phyloP scores from a whole-genome alignment of 2,888 invertebrate genomes.

The Morpho helenor region DNA sequence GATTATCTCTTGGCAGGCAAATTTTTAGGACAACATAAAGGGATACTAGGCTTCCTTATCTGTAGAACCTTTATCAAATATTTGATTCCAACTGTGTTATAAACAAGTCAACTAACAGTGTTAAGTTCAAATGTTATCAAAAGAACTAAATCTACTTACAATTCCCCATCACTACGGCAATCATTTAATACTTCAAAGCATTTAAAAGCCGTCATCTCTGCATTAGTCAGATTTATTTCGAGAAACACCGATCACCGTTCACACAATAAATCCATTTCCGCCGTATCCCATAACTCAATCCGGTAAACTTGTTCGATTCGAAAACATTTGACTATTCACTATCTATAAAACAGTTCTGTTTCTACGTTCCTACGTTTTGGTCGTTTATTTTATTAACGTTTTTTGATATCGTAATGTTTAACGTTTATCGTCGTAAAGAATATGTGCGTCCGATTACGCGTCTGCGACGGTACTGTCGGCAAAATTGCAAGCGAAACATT shows the following conservation, averaged over 20 bases:
- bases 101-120: too few relatives aligned
- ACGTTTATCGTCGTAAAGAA: constrained; percentile 20
- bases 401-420: constrained; percentile 1
- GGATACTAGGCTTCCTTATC: too few relatives aligned
- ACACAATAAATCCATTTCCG: constrained; percentile 28
- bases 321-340: too few relatives aligned
- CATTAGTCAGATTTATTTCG: constrained; percentile 53
- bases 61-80: too few relatives aligned
- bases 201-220: constrained; percentile 55
- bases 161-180: constrained; percentile 67
- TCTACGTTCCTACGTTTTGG: too few relatives aligned
- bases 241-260: constrained; percentile 29
- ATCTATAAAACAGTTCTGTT: too few relatives aligned
- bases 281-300: constrained; percentile 10
- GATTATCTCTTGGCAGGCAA: too few relatives aligned
- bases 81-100: too few relatives aligned
- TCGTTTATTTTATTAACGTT: too few relatives aligned
- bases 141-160: constrained; percentile 48
- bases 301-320: too few relatives aligned
- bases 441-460: constrained; percentile 49
- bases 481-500: constrained; percentile 53
- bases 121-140: not conserved
- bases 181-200: constrained; percentile 55
- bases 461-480: constrained; percentile 56
- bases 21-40: too few relatives aligned